Evolutionary conservation across 2,888 invertebrate genomes (phyloP).

Genomic region (Tenthredo distinguenda): DNA sequence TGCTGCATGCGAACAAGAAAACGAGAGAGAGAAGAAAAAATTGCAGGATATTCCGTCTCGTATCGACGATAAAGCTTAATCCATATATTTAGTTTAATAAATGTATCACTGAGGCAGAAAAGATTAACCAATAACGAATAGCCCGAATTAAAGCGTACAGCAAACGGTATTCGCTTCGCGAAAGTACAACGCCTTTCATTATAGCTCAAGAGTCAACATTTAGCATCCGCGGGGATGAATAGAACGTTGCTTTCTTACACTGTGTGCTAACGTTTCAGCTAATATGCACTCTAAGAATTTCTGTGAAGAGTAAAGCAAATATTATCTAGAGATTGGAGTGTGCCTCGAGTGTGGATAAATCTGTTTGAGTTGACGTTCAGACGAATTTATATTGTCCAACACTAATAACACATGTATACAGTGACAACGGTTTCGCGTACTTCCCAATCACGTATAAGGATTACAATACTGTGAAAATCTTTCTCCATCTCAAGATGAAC

Average conservation of each 20-base stretch:
- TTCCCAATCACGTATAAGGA: not conserved
- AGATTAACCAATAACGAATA: slow-evolving; percentile 30
- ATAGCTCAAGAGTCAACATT: slow-evolving; percentile 41
- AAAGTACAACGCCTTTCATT: slow-evolving; percentile 28
- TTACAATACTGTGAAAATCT: not conserved
- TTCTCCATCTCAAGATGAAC: not conserved
- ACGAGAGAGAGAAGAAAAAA: not conserved
- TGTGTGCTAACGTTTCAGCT: slow-evolving; percentile 40
- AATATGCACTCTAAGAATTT: slow-evolving; percentile 42
- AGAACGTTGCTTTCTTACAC: slow-evolving; percentile 11
- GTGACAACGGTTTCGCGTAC: not conserved
- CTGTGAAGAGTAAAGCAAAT: slow-evolving; percentile 23
- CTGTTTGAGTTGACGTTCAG: slow-evolving; percentile 41
- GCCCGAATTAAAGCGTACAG: not conserved
- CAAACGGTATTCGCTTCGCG: slow-evolving; percentile 1
- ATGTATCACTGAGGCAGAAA: not conserved
- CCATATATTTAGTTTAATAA: slow-evolving; percentile 1
- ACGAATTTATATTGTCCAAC: slow-evolving; percentile 5
- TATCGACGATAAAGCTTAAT: slow-evolving; percentile 16
- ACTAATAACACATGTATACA: slow-evolving; percentile 3
- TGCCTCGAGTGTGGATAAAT: slow-evolving; percentile 42
- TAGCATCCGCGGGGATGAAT: slow-evolving; percentile 12
- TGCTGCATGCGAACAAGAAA: not conserved
- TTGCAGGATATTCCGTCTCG: not conserved
- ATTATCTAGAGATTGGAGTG: slow-evolving; percentile 31